Evolutionary conservation across 30 jellyfish, hydroid and myxozoan species (phyloP), one percentile per base, ranked within the genome.

Genomic region (Aurelia sp.): DNA sequence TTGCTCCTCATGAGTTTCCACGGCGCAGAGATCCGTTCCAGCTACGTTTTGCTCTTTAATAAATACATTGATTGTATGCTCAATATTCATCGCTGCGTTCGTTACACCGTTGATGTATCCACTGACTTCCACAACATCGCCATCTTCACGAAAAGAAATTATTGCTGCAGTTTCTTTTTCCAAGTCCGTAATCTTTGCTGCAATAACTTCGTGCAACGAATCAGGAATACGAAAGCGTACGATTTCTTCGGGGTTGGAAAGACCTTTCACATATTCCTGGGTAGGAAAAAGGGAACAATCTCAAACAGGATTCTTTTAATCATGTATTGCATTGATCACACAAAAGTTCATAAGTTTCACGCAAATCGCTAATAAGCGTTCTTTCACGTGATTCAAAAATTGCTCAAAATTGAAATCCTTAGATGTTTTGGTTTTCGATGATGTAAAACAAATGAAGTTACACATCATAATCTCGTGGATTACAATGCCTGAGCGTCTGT

Each of bases 101-200:
- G 98, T 93, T 13, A 93, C 98, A 62, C 97, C 91, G 47, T 95
- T 73, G 84, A 93, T 93, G 57, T 96, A 90, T 37, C 98, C 98
- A 82, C 96, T 75, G 68, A 93, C 89, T 84, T 93, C 98, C 33
- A 93, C 97, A 30, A 84, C 57, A 50, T 93, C 98, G 63, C 81
- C 96, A 70, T 81, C 68, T 31, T 95, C 83, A 5, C 79, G 82
- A 68, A 93, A 88, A 15, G 91, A 93, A 82, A 93, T 93, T 48
- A 89, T 88, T 8, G 97, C 96, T 22, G 98, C 96, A 23, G 98
- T 87, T 65, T 93, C 98, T 78, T 80, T 77, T 64, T 93, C 98
- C 57, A 93, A 70, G 6, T 84, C 93, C 22, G 77, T 77, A n/a
- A 77, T 59, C 64, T 83, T 88, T 12, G 84, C 97, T 60, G 91